A percentile compares a stretch with the other conserved stretches of the same genome.
These are phyloP conservation scores for Amphilophus citrinellus DNA, from an alignment of 2,113 vertebrate genomes.

Conservation along the genomic window DNA sequence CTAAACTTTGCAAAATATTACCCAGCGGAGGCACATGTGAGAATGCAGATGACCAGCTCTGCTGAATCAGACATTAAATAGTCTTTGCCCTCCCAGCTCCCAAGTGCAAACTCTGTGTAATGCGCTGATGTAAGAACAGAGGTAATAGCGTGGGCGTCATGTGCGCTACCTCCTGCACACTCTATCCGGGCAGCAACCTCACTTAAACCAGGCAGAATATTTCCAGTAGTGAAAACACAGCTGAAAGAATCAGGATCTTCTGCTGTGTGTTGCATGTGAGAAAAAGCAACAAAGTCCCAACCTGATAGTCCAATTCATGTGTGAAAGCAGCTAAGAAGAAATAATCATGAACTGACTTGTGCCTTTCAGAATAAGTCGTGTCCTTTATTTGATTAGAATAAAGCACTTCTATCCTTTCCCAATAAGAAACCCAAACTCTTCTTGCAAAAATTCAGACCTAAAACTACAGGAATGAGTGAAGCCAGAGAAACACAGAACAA, in stretches of 20 bases:
- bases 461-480: slow-evolving; percentile 27
- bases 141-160: neutral
- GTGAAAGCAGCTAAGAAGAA: neutral
- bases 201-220: neutral
- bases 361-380: slow-evolving; percentile 40
- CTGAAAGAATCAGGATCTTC: neutral
- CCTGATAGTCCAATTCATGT: neutral
- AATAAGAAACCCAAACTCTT: slow-evolving; percentile 35
- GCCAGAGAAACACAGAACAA: slow-evolving; percentile 56
- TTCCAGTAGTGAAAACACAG: neutral
- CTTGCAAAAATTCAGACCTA: slow-evolving; percentile 15
- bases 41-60: neutral
- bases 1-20: neutral
- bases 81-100: neutral
- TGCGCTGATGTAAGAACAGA: neutral
- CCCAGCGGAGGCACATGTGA: neutral
- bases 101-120: neutral
- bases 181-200: neutral
- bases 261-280: neutral
- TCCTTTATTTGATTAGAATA: slow-evolving; percentile 1
- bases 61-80: neutral
- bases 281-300: neutral
- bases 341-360: neutral
- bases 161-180: neutral
- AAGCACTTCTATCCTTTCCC: slow-evolving; percentile 13